These are phyloP conservation scores for Mugil cephalus DNA, from an alignment of 2,113 vertebrate species.

Conservation along the genomic window DNA sequence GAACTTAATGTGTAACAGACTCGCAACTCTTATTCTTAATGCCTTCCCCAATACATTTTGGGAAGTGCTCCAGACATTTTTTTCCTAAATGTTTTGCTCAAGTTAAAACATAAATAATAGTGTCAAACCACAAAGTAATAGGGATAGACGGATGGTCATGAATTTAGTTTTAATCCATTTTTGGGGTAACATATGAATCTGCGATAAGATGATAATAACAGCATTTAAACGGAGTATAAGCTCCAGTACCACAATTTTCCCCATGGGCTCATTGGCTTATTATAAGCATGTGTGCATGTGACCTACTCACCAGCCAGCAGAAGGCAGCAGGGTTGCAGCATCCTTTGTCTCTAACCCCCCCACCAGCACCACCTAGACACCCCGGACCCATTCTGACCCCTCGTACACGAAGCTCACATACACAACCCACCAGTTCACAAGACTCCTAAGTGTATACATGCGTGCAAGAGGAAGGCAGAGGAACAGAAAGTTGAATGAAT, in stretches of 20 bases:
- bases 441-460: constrained; percentile 7
- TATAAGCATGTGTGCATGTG: constrained; percentile 4
- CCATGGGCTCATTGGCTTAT: neutral
- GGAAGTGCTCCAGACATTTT: neutral
- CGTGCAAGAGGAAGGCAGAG: constrained; percentile 16
- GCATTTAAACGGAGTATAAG: neutral
- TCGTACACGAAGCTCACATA: neutral
- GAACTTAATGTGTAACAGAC: too few species aligned
- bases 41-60: neutral
- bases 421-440: constrained; percentile 1
- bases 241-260: neutral
- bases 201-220: neutral
- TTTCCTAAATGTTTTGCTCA: too few species aligned
- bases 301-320: constrained; percentile 53
- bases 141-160: neutral
- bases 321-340: constrained; percentile 67
- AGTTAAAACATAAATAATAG: neutral
- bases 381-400: neutral
- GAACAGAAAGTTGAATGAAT: neutral
- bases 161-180: neutral
- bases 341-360: constrained; percentile 23
- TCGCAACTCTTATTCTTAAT: too few species aligned
- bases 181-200: neutral
- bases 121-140: neutral
- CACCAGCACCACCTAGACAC: neutral